A percentile compares a stretch with the other conserved stretches of the same genome.
phyloP scores from a whole-genome alignment of 2,888 invertebrate genomes.

The Panzeria rudis region DNA sequence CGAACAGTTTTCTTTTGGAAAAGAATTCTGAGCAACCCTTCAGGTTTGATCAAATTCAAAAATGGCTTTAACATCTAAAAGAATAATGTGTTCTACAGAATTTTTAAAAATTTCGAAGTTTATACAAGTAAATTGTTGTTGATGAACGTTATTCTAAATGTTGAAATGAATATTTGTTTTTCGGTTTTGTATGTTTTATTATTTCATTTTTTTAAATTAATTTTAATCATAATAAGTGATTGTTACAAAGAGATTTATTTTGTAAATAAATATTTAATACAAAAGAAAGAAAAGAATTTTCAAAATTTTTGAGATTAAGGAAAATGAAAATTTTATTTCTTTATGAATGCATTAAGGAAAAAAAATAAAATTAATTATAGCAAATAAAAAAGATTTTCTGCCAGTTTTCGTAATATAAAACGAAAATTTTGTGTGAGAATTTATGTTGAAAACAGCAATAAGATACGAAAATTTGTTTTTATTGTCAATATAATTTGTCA shows the following conservation, averaged over 20 bases:
- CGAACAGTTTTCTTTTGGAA: too few relatives aligned
- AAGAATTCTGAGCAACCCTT: too few relatives aligned
- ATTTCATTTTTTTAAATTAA: slow-evolving; percentile 13
- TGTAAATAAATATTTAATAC: slow-evolving; percentile 50
- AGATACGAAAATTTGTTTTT: too few relatives aligned
- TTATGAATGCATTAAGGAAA: neutral
- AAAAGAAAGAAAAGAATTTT: slow-evolving; percentile 1
- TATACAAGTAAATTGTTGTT: neutral
- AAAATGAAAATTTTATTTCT: slow-evolving; percentile 16
- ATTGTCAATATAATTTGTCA: too few relatives aligned
- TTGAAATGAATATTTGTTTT: slow-evolving; percentile 28
- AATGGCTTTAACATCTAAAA: too few relatives aligned
- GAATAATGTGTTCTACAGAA: neutral
- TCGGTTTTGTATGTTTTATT: slow-evolving; percentile 31
- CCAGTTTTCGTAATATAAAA: too few relatives aligned
- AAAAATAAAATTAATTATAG: slow-evolving; percentile 10
- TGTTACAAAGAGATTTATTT: slow-evolving; percentile 42
- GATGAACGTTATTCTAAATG: slow-evolving; percentile 3
- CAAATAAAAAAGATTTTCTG: too few relatives aligned
- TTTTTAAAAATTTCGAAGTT: neutral
- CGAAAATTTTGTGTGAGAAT: too few relatives aligned
- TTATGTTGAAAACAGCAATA: too few relatives aligned
- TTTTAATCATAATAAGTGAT: slow-evolving; percentile 39
- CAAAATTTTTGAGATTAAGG: slow-evolving; percentile 3
- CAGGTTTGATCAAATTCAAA: too few relatives aligned